These are phyloP conservation scores for Luperina nickerlii DNA, from an alignment of 2,888 invertebrate genomes.

Conservation along the genomic window DNA sequence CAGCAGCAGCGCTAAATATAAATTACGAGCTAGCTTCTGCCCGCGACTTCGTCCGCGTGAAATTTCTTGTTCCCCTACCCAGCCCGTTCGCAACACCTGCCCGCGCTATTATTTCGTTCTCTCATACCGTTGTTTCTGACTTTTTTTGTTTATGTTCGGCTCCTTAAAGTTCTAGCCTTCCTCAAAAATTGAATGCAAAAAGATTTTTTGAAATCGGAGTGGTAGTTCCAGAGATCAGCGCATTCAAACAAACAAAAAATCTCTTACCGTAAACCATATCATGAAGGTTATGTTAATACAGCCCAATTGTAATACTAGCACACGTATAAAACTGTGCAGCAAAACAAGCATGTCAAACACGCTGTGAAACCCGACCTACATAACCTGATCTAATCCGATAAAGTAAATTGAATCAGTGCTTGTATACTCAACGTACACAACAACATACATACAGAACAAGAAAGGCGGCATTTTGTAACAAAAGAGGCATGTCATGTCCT, in stretches of 20 bases:
- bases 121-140: too few relatives aligned
- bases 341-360: constrained; percentile 20
- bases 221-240: too few relatives aligned
- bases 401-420: constrained; percentile 48
- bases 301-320: constrained; percentile 11
- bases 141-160: too few relatives aligned
- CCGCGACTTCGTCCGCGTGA: too few relatives aligned
- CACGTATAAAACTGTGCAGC: background rate
- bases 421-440: background rate
- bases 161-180: background rate
- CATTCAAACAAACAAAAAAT: too few relatives aligned
- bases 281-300: background rate
- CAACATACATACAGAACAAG: background rate
- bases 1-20: background rate
- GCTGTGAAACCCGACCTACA: constrained; percentile 35
- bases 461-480: constrained; percentile 7
- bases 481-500: background rate
- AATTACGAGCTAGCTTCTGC: too few relatives aligned
- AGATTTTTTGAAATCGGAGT: too few relatives aligned
- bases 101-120: too few relatives aligned
- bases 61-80: too few relatives aligned
- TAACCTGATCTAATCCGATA: constrained; percentile 41
- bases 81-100: too few relatives aligned
- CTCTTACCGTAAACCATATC: background rate
- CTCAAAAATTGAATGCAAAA: background rate